Conservation (phyloP, 2,888 invertebrate species). For the Drosophila rellima region DNA sequence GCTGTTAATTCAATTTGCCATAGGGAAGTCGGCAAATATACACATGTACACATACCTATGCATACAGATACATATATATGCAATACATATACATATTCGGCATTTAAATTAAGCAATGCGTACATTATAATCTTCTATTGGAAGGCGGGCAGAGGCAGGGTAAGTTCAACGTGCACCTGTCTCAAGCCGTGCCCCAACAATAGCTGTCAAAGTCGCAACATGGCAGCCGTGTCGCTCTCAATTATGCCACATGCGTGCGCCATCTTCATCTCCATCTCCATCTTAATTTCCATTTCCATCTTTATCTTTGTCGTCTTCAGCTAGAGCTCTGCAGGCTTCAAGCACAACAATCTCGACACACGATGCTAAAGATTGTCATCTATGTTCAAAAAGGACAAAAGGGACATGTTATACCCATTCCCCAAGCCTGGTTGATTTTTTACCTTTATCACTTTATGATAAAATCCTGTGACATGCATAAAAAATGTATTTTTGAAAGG, state of each 20-base stretch:
- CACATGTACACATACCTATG: constrained; percentile 8
- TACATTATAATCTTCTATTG: constrained; percentile 76
- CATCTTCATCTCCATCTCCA: constrained; percentile 49
- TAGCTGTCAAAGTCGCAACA: constrained; percentile 41
- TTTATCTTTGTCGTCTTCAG: constrained; percentile 25
- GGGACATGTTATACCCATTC: constrained; percentile 18
- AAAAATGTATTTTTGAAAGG: constrained; percentile 37
- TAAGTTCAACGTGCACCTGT: constrained; percentile 62
- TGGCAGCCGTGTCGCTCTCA: constrained; percentile 73
- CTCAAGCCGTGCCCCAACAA: constrained; percentile 17
- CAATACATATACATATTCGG: constrained; percentile 1
- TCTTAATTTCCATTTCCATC: constrained; percentile 16
- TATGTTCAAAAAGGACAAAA: constrained; percentile 32
- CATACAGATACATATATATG: constrained; percentile 6
- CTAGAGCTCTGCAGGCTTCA: constrained; percentile 13
- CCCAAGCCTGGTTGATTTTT: constrained; percentile 46
- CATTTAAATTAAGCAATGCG: constrained; percentile 76
- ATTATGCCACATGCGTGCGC: constrained; percentile 75
- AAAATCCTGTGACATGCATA: constrained; percentile 74
- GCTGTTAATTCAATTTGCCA: constrained; percentile 70
- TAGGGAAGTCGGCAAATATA: constrained; percentile 29
- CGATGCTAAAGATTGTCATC: constrained; percentile 51
- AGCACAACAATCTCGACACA: constrained; percentile 67
- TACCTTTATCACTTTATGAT: constrained; percentile 75
- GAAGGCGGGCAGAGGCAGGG: constrained; percentile 38